Evolutionary conservation across 2,888 invertebrate species (phyloP).

Genomic region (Busseola fusca): DNA sequence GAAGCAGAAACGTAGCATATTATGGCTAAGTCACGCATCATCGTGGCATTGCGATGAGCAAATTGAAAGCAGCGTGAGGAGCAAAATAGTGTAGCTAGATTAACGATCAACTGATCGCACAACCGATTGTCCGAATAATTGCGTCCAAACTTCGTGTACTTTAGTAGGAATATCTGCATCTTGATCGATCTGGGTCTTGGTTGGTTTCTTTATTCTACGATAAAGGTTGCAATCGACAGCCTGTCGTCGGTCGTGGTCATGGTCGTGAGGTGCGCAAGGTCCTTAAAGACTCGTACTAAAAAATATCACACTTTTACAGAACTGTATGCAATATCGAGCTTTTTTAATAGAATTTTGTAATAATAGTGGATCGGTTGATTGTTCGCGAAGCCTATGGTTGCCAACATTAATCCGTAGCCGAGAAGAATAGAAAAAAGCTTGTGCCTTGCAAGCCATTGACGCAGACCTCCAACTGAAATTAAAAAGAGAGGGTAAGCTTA

Average conservation of each 20-base stretch:
- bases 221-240: not conserved
- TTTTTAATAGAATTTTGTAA: constrained; percentile 87
- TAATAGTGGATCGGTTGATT: constrained; percentile 91
- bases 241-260: not conserved
- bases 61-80: not conserved
- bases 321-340: constrained; percentile 79
- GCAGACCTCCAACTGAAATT: constrained; percentile 79
- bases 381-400: constrained; percentile 90
- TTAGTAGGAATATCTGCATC: not conserved
- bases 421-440: constrained; percentile 90
- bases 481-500: constrained; percentile 8
- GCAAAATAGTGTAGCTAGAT: not conserved
- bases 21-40: not conserved
- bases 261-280: constrained; percentile 21
- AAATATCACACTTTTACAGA: constrained; percentile 74
- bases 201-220: constrained; percentile 2
- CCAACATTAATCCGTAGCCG: constrained; percentile 90
- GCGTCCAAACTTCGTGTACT: not conserved
- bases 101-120: not conserved
- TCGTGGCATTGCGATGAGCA: not conserved
- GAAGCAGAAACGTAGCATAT: not conserved
- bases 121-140: not conserved
- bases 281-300: constrained; percentile 9
- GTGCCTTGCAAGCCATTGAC: constrained; percentile 90
- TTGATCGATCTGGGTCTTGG: not conserved